Evolutionary conservation across 2,888 invertebrate species (phyloP).

Genomic region (Drosophila sordidula): DNA sequence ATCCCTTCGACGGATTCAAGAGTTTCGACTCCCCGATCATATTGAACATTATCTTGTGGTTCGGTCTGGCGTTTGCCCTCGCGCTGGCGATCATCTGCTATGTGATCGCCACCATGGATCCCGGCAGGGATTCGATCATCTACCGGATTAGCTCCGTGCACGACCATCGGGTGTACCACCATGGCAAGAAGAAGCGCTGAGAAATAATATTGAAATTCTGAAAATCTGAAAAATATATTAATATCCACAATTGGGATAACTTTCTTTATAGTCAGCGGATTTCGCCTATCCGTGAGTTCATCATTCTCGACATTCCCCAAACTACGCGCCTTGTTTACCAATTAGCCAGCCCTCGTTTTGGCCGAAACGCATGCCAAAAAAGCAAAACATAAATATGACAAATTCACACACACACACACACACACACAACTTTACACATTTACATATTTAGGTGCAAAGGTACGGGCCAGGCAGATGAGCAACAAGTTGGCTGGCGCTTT

Average conservation of each 20-base stretch:
- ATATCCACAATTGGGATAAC: too few species aligned
- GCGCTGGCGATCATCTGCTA: slow-evolving; percentile 91
- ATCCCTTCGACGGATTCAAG: slow-evolving; percentile 86
- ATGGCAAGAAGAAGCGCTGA: slow-evolving; percentile 98
- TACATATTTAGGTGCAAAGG: neutral
- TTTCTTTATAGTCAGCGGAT: neutral
- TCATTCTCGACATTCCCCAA: slow-evolving; percentile 5
- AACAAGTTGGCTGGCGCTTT: slow-evolving; percentile 53
- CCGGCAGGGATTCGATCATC: slow-evolving; percentile 98
- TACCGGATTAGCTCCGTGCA: slow-evolving; percentile 96
- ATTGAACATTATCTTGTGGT: slow-evolving; percentile 95
- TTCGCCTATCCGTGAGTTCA: slow-evolving; percentile 14
- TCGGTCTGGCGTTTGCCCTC: slow-evolving; percentile 90
- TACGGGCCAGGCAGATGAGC: slow-evolving; percentile 30
- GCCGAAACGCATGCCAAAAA: slow-evolving; percentile 29
- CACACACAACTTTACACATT: neutral
- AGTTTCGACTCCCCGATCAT: slow-evolving; percentile 91
- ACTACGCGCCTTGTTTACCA: slow-evolving; percentile 34
- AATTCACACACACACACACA: slow-evolving; percentile 13
- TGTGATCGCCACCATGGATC: slow-evolving; percentile 97
- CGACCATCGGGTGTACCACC: slow-evolving; percentile 54
- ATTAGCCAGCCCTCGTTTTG: slow-evolving; percentile 34
- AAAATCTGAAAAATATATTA: too few species aligned
- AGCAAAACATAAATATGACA: slow-evolving; percentile 42
- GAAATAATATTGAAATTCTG: too few species aligned